Conservation (phyloP, 2,797 vertebrate species). For the Crocodylus rhombifer region DNA sequence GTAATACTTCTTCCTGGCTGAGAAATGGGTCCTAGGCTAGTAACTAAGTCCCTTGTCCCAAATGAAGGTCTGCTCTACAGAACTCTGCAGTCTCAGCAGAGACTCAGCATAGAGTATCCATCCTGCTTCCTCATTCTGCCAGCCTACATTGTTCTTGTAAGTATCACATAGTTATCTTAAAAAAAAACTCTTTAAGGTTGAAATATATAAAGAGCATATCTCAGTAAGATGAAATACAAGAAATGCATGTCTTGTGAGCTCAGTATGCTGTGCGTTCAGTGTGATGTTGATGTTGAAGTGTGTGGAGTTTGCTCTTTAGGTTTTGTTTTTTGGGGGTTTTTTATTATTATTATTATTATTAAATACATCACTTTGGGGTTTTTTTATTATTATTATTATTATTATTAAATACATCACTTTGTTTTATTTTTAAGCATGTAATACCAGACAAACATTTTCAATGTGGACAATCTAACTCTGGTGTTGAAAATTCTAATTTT, state of each 20-base stretch:
- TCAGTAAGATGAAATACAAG: background rate
- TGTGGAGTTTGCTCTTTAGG: background rate
- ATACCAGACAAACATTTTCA: background rate
- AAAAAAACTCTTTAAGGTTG: constrained; percentile 9
- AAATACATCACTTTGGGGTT: background rate
- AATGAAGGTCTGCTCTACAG: background rate
- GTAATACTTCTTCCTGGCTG: background rate
- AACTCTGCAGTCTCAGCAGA: background rate
- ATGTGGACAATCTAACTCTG: background rate
- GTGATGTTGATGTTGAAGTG: background rate
- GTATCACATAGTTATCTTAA: background rate
- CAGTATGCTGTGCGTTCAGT: background rate
- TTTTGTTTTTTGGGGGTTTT: background rate
- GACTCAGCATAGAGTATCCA: background rate
- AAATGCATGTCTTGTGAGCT: background rate
- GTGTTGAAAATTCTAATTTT: background rate
- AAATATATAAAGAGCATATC: background rate
- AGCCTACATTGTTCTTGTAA: background rate
- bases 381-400: background rate
- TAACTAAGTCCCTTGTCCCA: rapidly evolving
- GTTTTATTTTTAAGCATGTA: background rate
- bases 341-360: background rate
- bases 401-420: background rate
- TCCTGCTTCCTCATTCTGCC: background rate
- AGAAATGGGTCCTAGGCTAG: background rate